phyloP scores from a whole-genome alignment of 2,888 invertebrate species.

The Cephus nigrinus region DNA sequence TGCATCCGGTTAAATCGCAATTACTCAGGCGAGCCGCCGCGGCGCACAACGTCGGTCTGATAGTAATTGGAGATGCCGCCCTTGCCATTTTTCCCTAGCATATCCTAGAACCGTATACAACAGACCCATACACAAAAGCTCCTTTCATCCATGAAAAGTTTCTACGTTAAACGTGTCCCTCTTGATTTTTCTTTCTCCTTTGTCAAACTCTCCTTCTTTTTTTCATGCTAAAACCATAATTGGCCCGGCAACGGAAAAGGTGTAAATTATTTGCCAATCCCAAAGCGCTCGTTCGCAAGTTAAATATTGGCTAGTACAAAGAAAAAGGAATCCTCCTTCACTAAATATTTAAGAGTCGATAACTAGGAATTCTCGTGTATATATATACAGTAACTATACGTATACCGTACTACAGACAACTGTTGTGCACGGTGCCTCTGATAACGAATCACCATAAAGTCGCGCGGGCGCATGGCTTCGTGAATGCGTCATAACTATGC shows the following conservation, averaged over 20 bases:
- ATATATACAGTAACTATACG: not conserved
- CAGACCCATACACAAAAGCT: not conserved
- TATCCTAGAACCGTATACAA: not conserved
- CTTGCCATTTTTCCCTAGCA: not conserved
- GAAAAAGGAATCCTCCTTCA: not conserved
- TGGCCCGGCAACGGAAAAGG: not conserved
- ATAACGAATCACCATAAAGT: slow-evolving; percentile 35
- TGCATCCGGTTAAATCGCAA: slow-evolving; percentile 55
- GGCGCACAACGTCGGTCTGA: not conserved
- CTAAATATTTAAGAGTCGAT: too few species aligned
- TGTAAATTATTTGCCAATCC: not conserved
- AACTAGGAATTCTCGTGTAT: too few species aligned
- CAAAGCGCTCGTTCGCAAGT: not conserved
- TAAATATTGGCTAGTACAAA: not conserved
- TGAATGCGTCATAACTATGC: not conserved
- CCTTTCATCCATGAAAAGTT: not conserved
- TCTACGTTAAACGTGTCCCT: not conserved
- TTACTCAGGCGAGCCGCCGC: slow-evolving; percentile 44
- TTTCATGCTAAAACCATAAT: not conserved
- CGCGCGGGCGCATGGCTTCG: slow-evolving; percentile 18
- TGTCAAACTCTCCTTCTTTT: not conserved
- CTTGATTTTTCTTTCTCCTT: not conserved
- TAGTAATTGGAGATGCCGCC: not conserved
- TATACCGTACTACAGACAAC: not conserved
- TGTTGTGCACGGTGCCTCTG: slow-evolving; percentile 7